Evolutionary conservation across 2,888 invertebrate genomes (phyloP), one percentile per base, ranked within the genome.

Genomic region (Chydorus sphaericus): DNA sequence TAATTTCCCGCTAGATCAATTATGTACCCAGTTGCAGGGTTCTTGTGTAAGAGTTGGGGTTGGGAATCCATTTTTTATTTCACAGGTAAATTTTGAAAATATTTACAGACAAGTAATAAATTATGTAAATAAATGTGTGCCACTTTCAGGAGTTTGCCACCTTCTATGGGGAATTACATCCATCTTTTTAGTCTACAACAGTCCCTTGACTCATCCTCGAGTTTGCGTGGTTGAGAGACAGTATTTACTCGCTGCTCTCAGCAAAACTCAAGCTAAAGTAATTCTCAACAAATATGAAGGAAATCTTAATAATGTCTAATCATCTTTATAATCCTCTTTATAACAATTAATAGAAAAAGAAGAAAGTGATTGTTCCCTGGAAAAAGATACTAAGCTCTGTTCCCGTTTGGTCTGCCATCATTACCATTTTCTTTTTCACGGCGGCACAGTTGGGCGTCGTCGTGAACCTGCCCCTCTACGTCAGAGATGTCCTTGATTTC

Each of bases 31-130:
- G 59, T 79, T 28, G 72, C 77, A 6, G 77, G 75, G 20, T 68
- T 73, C 20, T 65, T 81, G 7, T 80, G 80, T 63, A 68, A 73
- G 58, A 72, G 72, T 36, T 20, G n/a, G 1, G 74, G 73, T 10
- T 81, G 81, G 81, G 72, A 74, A 2, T 70, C 73, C 8, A 74
- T 78, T 5, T 81, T 80, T 66, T 80, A 80, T 65, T 66, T 74
- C 14, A 67, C 78, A 55, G 76, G 76, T 70, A 65, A 61, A 63
- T 52, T 6, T 8, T n/a, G n/a, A n/a, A n/a, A n/a, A n/a, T n/a
- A n/a, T n/a, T n/a, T n/a, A n/a, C n/a, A n/a, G n/a, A n/a, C n/a
- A n/a, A n/a, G n/a, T n/a, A n/a, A n/a, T n/a, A 38, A 38, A 7
- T 7, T 23, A n/a, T 39, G 10, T 4, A 33, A n/a, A n/a, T n/a